A percentile compares a stretch with the other conserved stretches of the same genome.
phyloP scores from a whole-genome alignment of 1,140 invertebrate genomes.

The Drosophila lini region DNA sequence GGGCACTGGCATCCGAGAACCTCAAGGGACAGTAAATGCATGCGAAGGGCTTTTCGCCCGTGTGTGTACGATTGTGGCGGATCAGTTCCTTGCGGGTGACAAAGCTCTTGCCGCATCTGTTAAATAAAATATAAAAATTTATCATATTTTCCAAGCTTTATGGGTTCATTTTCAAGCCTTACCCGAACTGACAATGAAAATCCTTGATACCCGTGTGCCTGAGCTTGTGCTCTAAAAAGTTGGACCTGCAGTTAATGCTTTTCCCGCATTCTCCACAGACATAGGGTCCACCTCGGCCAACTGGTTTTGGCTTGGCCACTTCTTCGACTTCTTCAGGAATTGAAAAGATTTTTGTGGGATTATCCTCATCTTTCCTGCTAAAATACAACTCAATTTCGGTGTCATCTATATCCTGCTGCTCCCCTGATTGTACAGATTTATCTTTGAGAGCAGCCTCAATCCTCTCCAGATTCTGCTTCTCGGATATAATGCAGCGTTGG shows the following conservation, averaged over 20 bases:
- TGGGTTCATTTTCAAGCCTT: not conserved
- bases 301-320: not conserved
- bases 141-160: too few relatives aligned
- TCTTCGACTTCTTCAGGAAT: not conserved
- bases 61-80: constrained; percentile 29
- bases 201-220: constrained; percentile 36
- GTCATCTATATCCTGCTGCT: constrained; percentile 3
- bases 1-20: constrained; percentile 32
- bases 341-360: not conserved
- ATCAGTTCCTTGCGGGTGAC: constrained; percentile 36
- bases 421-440: too few relatives aligned
- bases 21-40: constrained; percentile 28
- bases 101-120: constrained; percentile 39
- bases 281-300: not conserved
- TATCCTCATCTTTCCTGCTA: constrained; percentile 5
- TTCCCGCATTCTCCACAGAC: constrained; percentile 32
- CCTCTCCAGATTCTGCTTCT: constrained; percentile 29
- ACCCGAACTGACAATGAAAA: constrained; percentile 26
- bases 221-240: constrained; percentile 39
- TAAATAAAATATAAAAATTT: not conserved
- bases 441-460: not conserved
- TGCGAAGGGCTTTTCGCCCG: constrained; percentile 36
- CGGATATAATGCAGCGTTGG: constrained; percentile 48
- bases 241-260: constrained; percentile 17
- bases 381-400: constrained; percentile 8